Conservation (phyloP, 2,113 vertebrate species). For the Oenanthe oenanthe region DNA sequence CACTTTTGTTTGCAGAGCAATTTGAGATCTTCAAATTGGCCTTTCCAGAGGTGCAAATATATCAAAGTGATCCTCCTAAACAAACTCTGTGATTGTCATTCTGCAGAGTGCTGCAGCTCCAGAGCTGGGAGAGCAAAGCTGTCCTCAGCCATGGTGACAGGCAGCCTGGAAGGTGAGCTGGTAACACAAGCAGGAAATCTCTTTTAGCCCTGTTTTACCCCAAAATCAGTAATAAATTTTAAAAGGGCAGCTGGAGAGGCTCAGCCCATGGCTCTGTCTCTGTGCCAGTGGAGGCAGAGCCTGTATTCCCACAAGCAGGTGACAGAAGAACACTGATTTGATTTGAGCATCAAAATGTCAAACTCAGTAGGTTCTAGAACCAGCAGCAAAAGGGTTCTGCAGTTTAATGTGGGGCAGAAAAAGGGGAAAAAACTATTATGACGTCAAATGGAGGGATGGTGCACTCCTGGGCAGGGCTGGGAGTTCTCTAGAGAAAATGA, state of each 20-base stretch:
- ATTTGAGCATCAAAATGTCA: background rate
- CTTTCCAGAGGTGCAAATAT: background rate
- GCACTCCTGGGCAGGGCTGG: background rate
- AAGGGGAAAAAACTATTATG: background rate
- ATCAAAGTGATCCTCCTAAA: background rate
- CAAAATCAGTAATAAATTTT: constrained; percentile 2
- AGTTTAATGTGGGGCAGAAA: background rate
- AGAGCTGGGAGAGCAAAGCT: background rate
- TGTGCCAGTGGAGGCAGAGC: background rate
- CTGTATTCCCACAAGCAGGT: background rate
- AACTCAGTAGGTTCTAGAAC: background rate
- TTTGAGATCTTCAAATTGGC: background rate
- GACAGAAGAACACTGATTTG: background rate
- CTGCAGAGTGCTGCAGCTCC: background rate
- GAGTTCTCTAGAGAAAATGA: background rate
- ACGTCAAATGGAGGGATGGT: background rate
- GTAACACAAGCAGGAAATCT: background rate
- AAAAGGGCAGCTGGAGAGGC: background rate
- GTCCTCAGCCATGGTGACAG: background rate
- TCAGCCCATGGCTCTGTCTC: background rate
- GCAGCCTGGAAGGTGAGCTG: background rate
- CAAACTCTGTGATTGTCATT: background rate
- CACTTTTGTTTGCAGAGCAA: background rate
- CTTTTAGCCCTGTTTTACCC: background rate
- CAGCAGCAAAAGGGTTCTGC: background rate